A percentile compares a stretch with the other conserved stretches of the same genome.
Conservation (phyloP, 2,888 invertebrate species). For the Apotomis capreana region DNA sequence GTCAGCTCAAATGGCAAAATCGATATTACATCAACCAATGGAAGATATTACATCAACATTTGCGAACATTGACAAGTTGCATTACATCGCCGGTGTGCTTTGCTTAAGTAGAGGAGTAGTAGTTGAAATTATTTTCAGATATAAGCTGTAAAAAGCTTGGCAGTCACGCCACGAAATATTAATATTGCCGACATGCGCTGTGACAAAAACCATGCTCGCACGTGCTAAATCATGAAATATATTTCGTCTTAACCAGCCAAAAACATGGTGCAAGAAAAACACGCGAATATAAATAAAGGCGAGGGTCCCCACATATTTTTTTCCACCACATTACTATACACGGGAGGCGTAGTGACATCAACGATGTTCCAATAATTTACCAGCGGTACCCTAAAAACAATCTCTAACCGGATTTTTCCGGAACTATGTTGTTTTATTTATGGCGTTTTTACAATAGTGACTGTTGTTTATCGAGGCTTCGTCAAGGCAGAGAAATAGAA, state of each 20-base stretch:
- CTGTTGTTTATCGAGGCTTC: constrained; percentile 28
- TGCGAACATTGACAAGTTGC: too few relatives aligned
- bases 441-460: constrained; percentile 36
- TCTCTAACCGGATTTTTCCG: constrained; percentile 27
- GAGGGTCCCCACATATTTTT: constrained; percentile 36
- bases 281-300: constrained; percentile 35
- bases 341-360: constrained; percentile 36
- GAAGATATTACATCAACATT: too few relatives aligned
- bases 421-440: constrained; percentile 39
- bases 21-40: too few relatives aligned
- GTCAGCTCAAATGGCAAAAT: too few relatives aligned
- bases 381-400: constrained; percentile 34
- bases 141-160: neutral
- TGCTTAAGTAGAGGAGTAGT: too few relatives aligned
- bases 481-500: constrained; percentile 29
- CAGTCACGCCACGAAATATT: constrained; percentile 4
- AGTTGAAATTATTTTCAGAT: neutral
- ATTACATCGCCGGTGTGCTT: too few relatives aligned
- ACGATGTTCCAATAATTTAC: constrained; percentile 35
- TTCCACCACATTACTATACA: constrained; percentile 39
- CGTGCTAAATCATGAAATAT: constrained; percentile 18
- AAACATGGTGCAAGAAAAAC: constrained; percentile 26
- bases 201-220: constrained; percentile 12
- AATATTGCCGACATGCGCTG: neutral
- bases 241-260: constrained; percentile 22